phyloP scores from a whole-genome alignment of 2,797 vertebrate species.

The Setipinna tenuifilis region DNA sequence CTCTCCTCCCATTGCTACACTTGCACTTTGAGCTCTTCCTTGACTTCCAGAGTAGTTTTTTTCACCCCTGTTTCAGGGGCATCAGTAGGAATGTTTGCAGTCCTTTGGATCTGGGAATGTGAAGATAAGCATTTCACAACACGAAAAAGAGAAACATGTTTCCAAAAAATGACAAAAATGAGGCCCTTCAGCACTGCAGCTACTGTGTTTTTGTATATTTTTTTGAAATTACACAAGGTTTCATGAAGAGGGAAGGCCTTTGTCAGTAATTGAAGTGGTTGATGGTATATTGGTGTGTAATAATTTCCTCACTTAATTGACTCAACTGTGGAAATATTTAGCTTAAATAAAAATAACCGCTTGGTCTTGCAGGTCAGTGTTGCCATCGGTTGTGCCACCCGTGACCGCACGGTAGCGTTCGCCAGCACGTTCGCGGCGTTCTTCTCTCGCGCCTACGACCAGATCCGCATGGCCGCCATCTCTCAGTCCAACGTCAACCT shows the following conservation, averaged over 20 bases:
- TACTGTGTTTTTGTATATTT: too few relatives aligned
- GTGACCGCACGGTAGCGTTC: conserved; percentile 80
- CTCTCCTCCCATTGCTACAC: not conserved
- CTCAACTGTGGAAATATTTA: not conserved
- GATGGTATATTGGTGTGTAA: too few relatives aligned
- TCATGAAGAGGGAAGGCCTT: too few relatives aligned
- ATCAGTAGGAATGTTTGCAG: not conserved
- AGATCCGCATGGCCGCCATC: conserved; percentile 85
- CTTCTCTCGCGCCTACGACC: conserved; percentile 84
- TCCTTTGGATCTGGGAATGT: not conserved
- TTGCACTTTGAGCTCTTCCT: conserved; percentile 8
- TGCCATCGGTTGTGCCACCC: conserved; percentile 83
- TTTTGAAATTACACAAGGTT: too few relatives aligned
- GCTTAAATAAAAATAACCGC: not conserved
- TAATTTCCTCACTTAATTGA: too few relatives aligned
- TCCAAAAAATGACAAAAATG: too few relatives aligned
- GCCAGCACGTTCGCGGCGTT: conserved; percentile 87
- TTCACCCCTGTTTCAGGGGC: not conserved
- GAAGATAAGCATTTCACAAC: not conserved
- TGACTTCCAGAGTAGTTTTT: not conserved
- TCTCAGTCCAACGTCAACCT: conserved; percentile 83
- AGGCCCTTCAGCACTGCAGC: too few relatives aligned
- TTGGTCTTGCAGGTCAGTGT: conserved; percentile 77
- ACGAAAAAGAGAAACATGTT: too few relatives aligned
- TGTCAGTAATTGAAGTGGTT: too few relatives aligned